Conservation (phyloP, 2,113 vertebrate species). For the Equus przewalskii region DNA sequence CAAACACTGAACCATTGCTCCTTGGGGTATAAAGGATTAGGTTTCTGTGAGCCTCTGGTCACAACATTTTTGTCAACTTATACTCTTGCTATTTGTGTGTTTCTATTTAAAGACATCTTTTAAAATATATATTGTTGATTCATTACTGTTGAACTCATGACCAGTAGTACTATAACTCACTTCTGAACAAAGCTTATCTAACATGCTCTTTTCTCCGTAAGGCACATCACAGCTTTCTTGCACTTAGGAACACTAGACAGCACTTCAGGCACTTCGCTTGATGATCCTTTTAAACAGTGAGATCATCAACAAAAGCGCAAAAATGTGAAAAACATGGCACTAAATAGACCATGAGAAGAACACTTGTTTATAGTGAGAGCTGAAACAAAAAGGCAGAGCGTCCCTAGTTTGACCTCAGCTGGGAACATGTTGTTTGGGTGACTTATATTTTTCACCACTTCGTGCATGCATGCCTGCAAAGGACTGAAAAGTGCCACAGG, state of each 20-base stretch:
- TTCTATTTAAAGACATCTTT: background rate
- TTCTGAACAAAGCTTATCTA: background rate
- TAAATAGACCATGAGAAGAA: background rate
- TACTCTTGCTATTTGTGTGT: background rate
- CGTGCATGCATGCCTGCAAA: background rate
- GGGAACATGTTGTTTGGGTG: background rate
- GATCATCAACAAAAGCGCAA: background rate
- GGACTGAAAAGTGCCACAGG: background rate
- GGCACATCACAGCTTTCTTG: background rate
- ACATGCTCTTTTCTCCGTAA: background rate
- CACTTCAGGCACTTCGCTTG: background rate
- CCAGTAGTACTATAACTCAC: background rate
- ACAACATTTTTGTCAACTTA: background rate
- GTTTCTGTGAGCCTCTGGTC: background rate
- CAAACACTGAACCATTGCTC: background rate
- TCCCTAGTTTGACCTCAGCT: constrained; percentile 11
- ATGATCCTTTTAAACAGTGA: background rate
- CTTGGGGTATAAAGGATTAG: background rate
- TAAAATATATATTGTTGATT: background rate
- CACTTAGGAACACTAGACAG: background rate
- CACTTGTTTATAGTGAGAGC: background rate
- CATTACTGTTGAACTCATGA: background rate
- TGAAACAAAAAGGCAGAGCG: background rate
- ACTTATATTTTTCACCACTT: background rate
- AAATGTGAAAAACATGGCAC: background rate